Base-by-base conservation (phyloP, 2,888 invertebrate genomes). In the Electrophaes corylata region DNA sequence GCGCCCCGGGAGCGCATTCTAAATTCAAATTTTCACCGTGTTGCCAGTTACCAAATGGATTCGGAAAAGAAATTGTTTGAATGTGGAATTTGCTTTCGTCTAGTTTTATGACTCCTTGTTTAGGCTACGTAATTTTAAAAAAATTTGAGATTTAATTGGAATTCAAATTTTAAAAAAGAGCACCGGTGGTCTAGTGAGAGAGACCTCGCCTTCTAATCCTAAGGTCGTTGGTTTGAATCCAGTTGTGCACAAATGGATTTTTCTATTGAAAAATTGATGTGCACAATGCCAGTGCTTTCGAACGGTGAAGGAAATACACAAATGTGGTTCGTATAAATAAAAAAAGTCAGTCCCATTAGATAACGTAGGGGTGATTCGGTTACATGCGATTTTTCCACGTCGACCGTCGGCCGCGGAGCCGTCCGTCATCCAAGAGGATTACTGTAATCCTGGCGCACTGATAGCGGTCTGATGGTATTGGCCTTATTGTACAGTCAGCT, bases 1-100 rank as follows among this genome's bases (percentile, higher is more conserved):
- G 74, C 79, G 79, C 80, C 79, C 81, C 76, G 84, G 80, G 83
- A 84, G 75, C 79, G 76, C 81, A 74, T 79, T 80, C 85, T 83
- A 85, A 87, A 88, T 88, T 88, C 82, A 88, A 88, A 88, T 86
- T 86, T 83, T 78, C 76, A 76, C 76, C 78, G 74, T 80, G 81
- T 75, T 79, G 69, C 71, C 74, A 70, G 64, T 75, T 72, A 69
- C 55, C 81, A 83, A 83, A 83, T 79, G 84, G 83, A 82, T 78
- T 80, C 81, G 77, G 78, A 75, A 81, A 85, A 84, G 53, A 61
- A 52, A 56, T 60, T 62, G 58, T 55, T 58, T 58, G 55, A 58
- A 58, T 62, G 35, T 44, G 45, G 43, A 51, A 60, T 55, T 60
- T 47, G 59, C 50, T 55, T 50, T 39, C 46, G 43, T 33, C 26